A percentile compares a stretch with the other conserved stretches of the same genome.
These are phyloP conservation scores for Bhutanitis thaidina DNA, from an alignment of 2,888 invertebrate species.

Conservation along the genomic window DNA sequence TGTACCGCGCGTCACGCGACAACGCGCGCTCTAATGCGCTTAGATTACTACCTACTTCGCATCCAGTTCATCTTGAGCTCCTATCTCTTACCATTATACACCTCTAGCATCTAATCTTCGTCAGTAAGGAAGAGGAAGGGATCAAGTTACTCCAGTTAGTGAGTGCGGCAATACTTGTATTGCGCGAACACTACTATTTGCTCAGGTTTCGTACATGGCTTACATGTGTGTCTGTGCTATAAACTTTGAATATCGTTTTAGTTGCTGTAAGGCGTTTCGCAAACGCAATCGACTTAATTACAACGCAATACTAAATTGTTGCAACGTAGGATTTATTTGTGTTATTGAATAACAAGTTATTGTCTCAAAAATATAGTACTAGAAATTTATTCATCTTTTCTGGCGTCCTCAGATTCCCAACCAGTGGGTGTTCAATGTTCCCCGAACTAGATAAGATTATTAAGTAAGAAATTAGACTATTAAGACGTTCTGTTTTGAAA, in stretches of 20 bases:
- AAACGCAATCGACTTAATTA: not conserved
- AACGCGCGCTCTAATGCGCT: conserved; percentile 69
- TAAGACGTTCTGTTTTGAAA: too few relatives aligned
- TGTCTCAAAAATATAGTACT: too few relatives aligned
- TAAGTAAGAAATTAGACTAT: too few relatives aligned
- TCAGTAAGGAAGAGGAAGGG: conserved; percentile 28
- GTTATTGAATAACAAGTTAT: too few relatives aligned
- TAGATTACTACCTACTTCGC: conserved; percentile 68
- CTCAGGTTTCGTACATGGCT: conserved; percentile 48
- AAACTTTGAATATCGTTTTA: conserved; percentile 9
- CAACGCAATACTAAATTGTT: not conserved
- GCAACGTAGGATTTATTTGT: too few relatives aligned
- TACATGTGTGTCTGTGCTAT: conserved; percentile 13
- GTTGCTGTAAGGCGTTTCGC: conserved; percentile 3
- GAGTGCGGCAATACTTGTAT: conserved; percentile 44
- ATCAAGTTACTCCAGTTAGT: conserved; percentile 36
- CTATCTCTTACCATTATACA: conserved; percentile 21
- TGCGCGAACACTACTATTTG: conserved; percentile 59
- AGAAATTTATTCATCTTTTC: too few relatives aligned
- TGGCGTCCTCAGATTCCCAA: too few relatives aligned
- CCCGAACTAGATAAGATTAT: too few relatives aligned
- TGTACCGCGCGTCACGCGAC: conserved; percentile 71
- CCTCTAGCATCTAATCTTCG: not conserved
- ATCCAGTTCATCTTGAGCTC: conserved; percentile 44
- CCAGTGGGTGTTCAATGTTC: too few relatives aligned